Evolutionary conservation across 2,888 invertebrate species (phyloP), one percentile per base, ranked within the genome.

Genomic region (Hyppa rectilinea): DNA sequence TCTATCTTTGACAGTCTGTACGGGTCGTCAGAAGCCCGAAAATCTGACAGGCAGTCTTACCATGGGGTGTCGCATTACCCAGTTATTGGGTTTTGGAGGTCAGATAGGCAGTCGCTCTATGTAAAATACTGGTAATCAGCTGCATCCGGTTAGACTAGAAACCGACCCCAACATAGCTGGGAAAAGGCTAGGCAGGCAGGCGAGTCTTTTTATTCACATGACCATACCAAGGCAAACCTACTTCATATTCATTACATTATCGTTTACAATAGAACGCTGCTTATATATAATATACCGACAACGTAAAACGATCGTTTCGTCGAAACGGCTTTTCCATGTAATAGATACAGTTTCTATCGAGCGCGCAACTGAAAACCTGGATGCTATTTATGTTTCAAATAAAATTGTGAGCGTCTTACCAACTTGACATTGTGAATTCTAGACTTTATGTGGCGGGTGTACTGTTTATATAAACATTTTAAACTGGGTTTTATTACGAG

Each of bases 381-480:
- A 45, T 1, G 47, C 65, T 38, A 49, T 47, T n/a, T n/a, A 68
- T 58, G 45, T 49, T 77, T 38, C 12, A 4, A 49, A 60, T 63
- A 63, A 56, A 77, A 34, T 47, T 40, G 58, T 55, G 14, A 23
- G 26, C 56, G 66, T 34, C 34, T 29, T 9, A 75, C 34, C 52
- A 49, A 49, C 43, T 34, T 29, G 62, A 58, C 50, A 47, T 75
- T 34, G 31, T 65, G 49, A 73, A 56, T 64, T 60, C 23, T 73
- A 29, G 23, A 65, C n/a, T 65, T 78, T 72, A 72, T 75, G 29
- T 50, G 23, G 3, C 26, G 9, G 40, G 53, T 45, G 26, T 40
- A 53, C 34, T 58, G 26, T 38, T 75, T 55, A 71, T 64, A 64
- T 56, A 67, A 56, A 77, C 47, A 77, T 76, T 61, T 61, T 36